Base-by-base conservation (phyloP, 2,797 vertebrate species). In the Fistularia commersonii region DNA sequence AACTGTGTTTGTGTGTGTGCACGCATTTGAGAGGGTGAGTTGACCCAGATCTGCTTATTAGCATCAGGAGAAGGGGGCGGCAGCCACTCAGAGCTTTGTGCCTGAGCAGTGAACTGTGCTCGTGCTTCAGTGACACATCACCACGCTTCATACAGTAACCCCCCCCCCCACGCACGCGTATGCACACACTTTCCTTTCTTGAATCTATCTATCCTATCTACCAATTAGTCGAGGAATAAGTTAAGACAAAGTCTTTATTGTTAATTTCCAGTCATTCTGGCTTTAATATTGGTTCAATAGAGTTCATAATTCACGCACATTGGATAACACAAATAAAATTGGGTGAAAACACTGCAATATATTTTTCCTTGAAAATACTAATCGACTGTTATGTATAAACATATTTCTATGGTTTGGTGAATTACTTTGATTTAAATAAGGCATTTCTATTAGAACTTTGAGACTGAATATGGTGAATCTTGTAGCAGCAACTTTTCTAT, bases 21-120 rank as follows among this genome's bases (percentile, higher is more conserved):
- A 50, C 62, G 63, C 49, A 46, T 70, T 57, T 65, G 53, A 70
- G 79, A 64, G 76, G 54, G 59, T 79, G 72, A 74, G 71, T 62
- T 90, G 87, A 89, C 88, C 88, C 82, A 90, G 85, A 87, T 89
- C 77, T 88, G 77, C 73, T 88, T 85, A 87, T 86, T 87, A 87
- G 72, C 80, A 80, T 88, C 79, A 85, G 79, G 60, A 78, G 72
- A 67, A 72, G 68, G 73, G 75, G 79, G 54, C 49, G 14, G 50
- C 64, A 79, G 76, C 83, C 81, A 82, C 81, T 85, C 78, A 72
- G 64, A 79, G 83, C 87, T 88, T 89, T 89, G 80, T 90, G 85
- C 77, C 73, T 69, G 87, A 79, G 83, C 85, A 88, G 48, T 88
- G 86, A 88, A 88, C 85, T 87, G 84, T 84, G 80, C 61, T 74